Evolutionary conservation across 1,140 invertebrate species (phyloP).

Genomic region (Phthorimaea operculella): DNA sequence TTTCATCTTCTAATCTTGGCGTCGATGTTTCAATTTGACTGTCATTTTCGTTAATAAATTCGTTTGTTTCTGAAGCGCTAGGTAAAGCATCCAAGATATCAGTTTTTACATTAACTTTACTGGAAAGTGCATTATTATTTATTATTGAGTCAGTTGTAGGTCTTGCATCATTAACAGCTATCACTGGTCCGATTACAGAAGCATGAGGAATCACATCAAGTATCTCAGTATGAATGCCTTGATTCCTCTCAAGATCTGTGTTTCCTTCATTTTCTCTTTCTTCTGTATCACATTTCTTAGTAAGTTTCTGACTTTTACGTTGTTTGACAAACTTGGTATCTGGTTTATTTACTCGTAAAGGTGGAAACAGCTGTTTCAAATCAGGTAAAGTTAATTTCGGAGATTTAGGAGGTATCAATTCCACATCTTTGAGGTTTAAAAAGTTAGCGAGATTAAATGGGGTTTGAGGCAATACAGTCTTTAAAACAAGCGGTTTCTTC

Average conservation of each 20-base stretch:
- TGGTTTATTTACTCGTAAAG: no score
- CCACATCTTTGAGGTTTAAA: slow-evolving; percentile 25
- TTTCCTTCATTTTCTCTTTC: neutral
- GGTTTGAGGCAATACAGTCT: slow-evolving; percentile 5
- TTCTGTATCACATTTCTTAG: neutral
- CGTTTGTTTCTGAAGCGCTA: slow-evolving; percentile 10
- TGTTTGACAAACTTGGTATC: neutral
- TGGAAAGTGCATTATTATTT: neutral
- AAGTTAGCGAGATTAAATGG: slow-evolving; percentile 16
- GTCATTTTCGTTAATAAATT: slow-evolving; percentile 2
- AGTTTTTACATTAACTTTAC: slow-evolving; percentile 3
- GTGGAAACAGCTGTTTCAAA: neutral
- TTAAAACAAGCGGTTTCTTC: slow-evolving; percentile 6
- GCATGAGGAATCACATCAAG: no score
- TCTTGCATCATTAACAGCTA: no score
- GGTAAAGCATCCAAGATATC: slow-evolving; percentile 17
- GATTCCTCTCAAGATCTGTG: neutral
- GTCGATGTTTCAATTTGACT: neutral
- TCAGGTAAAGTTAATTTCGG: neutral
- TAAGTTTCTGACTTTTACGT: neutral
- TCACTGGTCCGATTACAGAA: no score
- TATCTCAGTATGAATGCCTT: no score
- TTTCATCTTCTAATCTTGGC: neutral
- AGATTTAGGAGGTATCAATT: slow-evolving; percentile 12
- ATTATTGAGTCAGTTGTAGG: neutral